Base-by-base conservation (phyloP, 1,140 invertebrate species). In the Rhopalosiphum padi region DNA sequence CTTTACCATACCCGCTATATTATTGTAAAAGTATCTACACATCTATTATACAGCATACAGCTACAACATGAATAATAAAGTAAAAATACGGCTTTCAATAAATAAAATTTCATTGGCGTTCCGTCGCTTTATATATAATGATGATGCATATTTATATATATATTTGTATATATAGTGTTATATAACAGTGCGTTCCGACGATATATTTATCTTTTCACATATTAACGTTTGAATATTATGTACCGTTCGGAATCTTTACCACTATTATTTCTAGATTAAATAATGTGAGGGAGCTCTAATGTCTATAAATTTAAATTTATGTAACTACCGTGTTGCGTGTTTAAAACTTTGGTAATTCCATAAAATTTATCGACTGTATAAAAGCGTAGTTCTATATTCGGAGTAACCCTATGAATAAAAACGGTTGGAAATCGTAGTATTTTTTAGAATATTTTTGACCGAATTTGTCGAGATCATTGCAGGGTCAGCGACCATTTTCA, bases 301-400 rank as follows among this genome's bases (percentile, higher is more conserved):
- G 89, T 55, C 51, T 51, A 53, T 89, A 89, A 90, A 90, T 90
- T 68, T 43, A n/a, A 68, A 90, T 43, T 90, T 90, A 60, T 46
- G 53, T 60, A 60, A 55, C 37, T 68, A 60, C 53, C 55, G 89
- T 90, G 60, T 89, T 41, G 89, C 55, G 25, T 68, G 89, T 90
- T 90, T 68, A 68, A 68, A 90, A 90, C 89, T 90, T 68, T 90
- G 53, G 37, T 68, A 43, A 90, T 90, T 90, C 55, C 3, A n/a
- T 30, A 41, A 46, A 68, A 90, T 90, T 90, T 90, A 90, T 90
- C 53, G 89, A 90, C 89, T 60, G 35, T 85, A 43, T 41, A 85
- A 85, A 41, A 37, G 22, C 41, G 23, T 43, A 85, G 7, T 85
- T 85, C 23, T 85, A 41, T 77, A 77, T 18, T n/a, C n/a, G n/a